phyloP scores from a whole-genome alignment of 2,113 vertebrate species.

The Sphyrna mokarran region DNA sequence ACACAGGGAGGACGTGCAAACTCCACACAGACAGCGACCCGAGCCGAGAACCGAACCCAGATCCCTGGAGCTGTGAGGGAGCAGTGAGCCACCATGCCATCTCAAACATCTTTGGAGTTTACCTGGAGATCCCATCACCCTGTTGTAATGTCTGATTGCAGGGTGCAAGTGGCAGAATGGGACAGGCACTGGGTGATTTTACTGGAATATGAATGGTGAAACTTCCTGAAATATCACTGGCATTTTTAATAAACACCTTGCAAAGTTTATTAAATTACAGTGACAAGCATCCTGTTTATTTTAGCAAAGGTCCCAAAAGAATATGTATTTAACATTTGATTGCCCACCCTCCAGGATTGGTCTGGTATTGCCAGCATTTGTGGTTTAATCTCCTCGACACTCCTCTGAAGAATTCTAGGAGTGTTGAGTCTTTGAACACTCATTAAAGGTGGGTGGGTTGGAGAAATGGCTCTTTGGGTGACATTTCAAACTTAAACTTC shows the following conservation, averaged over 20 bases:
- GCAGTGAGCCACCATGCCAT: no score
- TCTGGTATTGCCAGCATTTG: neutral
- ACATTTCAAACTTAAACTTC: no score
- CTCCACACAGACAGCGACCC: no score
- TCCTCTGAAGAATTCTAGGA: neutral
- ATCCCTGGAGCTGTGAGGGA: no score
- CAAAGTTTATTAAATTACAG: neutral
- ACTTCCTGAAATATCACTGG: neutral
- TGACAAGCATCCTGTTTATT: neutral
- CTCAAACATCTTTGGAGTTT: neutral
- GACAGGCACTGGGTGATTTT: neutral
- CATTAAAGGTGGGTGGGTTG: neutral
- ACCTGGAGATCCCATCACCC: neutral
- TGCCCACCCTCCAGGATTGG: neutral
- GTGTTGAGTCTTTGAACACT: neutral
- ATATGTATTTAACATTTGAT: neutral
- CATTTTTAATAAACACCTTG: neutral
- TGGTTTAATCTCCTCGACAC: neutral
- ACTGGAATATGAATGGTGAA: neutral
- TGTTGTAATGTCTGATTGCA: neutral
- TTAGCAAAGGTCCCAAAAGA: neutral
- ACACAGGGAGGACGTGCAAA: no score
- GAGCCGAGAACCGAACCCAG: no score
- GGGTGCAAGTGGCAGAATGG: neutral
- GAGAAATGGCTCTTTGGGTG: neutral